phyloP scores from a whole-genome alignment of 1,140 invertebrate species.

The Drosophila sturtevanti region DNA sequence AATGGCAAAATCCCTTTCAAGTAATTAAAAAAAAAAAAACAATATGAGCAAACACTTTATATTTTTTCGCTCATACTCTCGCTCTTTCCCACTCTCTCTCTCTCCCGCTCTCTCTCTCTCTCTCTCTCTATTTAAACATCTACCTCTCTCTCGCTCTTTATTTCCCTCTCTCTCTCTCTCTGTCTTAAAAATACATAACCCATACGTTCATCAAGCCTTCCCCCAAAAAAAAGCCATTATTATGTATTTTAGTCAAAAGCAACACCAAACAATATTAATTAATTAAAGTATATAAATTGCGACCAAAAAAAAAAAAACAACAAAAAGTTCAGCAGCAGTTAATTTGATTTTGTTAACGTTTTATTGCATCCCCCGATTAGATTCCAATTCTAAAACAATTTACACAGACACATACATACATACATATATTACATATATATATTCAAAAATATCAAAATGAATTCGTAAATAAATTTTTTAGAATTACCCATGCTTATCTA shows the following conservation, averaged over 20 bases:
- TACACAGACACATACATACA: background rate
- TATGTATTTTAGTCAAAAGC: background rate
- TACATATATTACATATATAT: background rate
- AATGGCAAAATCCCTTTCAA: conserved; percentile 18
- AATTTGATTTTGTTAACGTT: conserved; percentile 8
- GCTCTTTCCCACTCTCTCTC: conserved; percentile 3
- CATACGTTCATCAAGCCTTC: background rate
- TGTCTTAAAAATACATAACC: conserved; percentile 3
- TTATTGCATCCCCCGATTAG: conserved; percentile 5
- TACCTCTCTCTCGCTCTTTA: conserved; percentile 8
- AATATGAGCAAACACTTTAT: conserved; percentile 52
- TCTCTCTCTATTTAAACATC: conserved; percentile 13
- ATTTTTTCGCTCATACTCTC: conserved; percentile 12
- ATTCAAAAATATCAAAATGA: background rate
- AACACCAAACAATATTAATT: background rate
- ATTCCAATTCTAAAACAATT: background rate
- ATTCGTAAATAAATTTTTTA: background rate
- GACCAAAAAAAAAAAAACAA: background rate
- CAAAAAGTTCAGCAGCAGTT: background rate
- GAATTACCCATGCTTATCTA: conserved; percentile 2
- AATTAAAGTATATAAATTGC: background rate
- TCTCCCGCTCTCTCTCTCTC: conserved; percentile 18
- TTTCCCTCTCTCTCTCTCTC: conserved; percentile 20
- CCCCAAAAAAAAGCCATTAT: background rate
- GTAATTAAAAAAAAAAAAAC: conserved; percentile 21